Conservation (phyloP, 2,888 invertebrate species). For the Calameuta pallipes region DNA sequence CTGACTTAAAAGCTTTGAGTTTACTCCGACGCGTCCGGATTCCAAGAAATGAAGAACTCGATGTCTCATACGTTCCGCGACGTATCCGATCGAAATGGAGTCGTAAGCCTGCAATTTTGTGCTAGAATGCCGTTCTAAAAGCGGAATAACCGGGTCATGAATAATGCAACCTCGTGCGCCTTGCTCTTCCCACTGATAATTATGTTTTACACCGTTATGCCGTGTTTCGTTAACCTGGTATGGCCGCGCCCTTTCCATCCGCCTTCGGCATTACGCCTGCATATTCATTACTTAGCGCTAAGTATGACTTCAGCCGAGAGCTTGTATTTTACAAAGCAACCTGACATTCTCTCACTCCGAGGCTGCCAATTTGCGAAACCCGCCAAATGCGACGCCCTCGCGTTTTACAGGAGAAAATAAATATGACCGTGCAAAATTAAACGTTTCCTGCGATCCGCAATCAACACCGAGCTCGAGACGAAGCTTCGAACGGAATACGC, state of each 20-base stretch:
- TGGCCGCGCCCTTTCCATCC: constrained; percentile 46
- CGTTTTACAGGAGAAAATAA: background rate
- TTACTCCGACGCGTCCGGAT: background rate
- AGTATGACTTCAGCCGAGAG: constrained; percentile 45
- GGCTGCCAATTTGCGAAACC: background rate
- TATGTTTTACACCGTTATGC: constrained; percentile 62
- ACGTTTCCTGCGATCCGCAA: background rate
- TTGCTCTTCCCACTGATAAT: constrained; percentile 58
- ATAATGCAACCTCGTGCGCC: constrained; percentile 58
- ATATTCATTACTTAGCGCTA: constrained; percentile 58
- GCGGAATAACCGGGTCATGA: constrained; percentile 54
- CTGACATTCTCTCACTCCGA: background rate
- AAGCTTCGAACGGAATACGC: background rate
- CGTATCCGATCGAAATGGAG: constrained; percentile 39
- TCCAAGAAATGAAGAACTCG: background rate
- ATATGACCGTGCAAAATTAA: background rate
- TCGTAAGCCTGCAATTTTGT: constrained; percentile 48
- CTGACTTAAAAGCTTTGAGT: background rate
- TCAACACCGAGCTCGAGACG: background rate
- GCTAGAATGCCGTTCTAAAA: constrained; percentile 45
- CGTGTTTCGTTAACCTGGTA: constrained; percentile 58
- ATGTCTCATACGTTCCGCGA: background rate
- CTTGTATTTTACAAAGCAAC: background rate
- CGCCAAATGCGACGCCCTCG: background rate
- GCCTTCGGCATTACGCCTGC: constrained; percentile 50